Evolutionary conservation across 2,113 vertebrate genomes (phyloP), one percentile per base, ranked within the genome.

Genomic region (Limanda limanda): DNA sequence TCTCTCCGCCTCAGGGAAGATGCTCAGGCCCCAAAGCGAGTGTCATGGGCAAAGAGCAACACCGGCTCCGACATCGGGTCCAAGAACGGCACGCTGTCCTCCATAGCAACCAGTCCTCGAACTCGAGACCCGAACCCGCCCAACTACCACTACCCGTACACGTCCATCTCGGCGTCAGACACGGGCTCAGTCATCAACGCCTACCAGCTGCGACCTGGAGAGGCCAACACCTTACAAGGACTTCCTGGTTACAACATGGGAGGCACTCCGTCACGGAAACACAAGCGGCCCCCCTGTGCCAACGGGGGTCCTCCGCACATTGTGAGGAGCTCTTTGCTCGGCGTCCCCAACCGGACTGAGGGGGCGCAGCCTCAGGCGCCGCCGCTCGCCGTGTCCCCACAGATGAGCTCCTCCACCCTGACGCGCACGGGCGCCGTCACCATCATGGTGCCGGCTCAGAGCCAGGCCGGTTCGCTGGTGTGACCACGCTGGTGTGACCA

Each of bases 1-100:
- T 21, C 14, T 72, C 25, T 56, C 21, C 3, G 2, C 76, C 15
- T 0, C 73, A 98, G 97, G 90, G 97, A 97, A 78, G 97, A 98
- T 1, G 96, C 96, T 15, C 92, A 93, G 25, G 95, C 96, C 13
- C 97, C 97, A 1, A 95, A 95, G 85, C 93, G 95, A 3, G 93
- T 95, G 48, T 94, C 95, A 0, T 98, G 97, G 96, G 89, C 95
- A 0, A 97, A 96, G 84, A 94, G 93, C 4, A 92, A 93, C 86
- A 94, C 93, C 1, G 92, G 93, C 65, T 95, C 95, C 0, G 95
- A 97, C 73, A 94, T 93, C 0, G 85, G 94, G 77, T 97, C 95
- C 71, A 98, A 97, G 90, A 97, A 97, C 0, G 96, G 96, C 79
- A 97, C 97, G 0, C 90, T 97, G 42, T 97, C 96, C 2, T 97